Percentiles rank a stretch among this genome's conserved stretches.
These are phyloP conservation scores for Enteromius mattozi DNA, from an alignment of 2,797 vertebrate species.

Conservation along the genomic window DNA sequence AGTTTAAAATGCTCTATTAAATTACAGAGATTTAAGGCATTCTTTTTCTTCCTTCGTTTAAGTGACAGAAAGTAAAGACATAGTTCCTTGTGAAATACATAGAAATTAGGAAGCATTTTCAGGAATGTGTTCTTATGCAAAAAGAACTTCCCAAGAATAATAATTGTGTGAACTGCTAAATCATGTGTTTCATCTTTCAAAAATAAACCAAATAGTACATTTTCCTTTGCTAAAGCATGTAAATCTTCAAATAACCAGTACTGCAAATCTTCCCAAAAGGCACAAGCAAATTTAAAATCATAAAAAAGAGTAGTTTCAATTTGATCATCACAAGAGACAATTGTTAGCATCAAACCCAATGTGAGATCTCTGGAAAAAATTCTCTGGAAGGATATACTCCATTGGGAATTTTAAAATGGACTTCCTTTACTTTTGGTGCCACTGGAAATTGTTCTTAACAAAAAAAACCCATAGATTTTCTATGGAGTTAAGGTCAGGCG, in stretches of 20 bases:
- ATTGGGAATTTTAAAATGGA: background rate
- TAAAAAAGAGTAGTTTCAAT: background rate
- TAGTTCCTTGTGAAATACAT: background rate
- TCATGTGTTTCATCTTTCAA: background rate
- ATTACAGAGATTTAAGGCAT: background rate
- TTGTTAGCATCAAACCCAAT: conserved; percentile 2
- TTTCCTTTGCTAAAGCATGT: background rate
- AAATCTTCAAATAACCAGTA: background rate
- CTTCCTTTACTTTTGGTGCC: background rate
- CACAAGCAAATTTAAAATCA: background rate
- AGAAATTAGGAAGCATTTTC: background rate
- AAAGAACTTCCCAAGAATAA: background rate
- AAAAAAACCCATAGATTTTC: too few relatives aligned
- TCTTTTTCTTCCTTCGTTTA: background rate
- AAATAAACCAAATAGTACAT: background rate
- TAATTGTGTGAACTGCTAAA: background rate
- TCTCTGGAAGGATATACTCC: background rate
- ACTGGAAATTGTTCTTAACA: too few relatives aligned
- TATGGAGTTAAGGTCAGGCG: too few relatives aligned
- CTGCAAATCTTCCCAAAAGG: background rate
- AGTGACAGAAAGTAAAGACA: background rate
- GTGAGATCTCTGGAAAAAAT: background rate
- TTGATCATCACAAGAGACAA: background rate
- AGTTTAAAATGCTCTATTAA: background rate
- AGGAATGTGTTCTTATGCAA: background rate